Evolutionary conservation across 2,113 vertebrate genomes (phyloP), one percentile per base, ranked within the genome.

Genomic region (Brachypteracias leptosomus): DNA sequence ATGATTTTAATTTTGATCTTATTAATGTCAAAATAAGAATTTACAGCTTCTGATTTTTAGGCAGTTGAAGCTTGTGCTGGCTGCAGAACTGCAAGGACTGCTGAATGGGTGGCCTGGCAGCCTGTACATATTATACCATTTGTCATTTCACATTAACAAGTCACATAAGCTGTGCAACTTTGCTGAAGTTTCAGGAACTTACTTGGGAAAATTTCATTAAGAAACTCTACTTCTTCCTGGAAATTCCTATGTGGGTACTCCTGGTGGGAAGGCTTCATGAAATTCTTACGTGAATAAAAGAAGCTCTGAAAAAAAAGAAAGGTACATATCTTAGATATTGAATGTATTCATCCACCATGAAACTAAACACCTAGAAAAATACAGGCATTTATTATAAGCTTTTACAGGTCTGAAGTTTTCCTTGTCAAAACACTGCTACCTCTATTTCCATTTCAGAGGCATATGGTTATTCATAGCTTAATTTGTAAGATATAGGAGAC

Each of bases 241-340:
- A 99, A 99, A 99, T 99, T 99, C 97, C 99, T 98, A 98, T 99
- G 99, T 98, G 99, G 99, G 98, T 99, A 99, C 98, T 99, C 99
- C 98, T 99, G 99, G 98, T 99, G 99, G 97, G 99, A 98, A 90
- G 99, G 99, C 98, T 99, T 99, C 99, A 99, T 99, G 97, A 99
- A 99, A 98, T 99, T 99, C 98, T 99, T 99, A 95, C 99, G 99
- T 97, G 99, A 99, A 99, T 99, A 99, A 98, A 99, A 99, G 98
- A 99, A 99, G 98, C 99, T 99, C 99, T 99, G 98, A 26, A 93
- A 89, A 94, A 89, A 94, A 75, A 71, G 2, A 59, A 77, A 74
- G 14, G 4, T 11, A 5, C 21, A 65, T 20, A 57, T n/a, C 25
- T 86, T 57, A 92, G 24, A 22, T 71, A 61, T 2, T 52, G 9